Percentiles rank a stretch among this genome's conserved stretches.
Conservation (phyloP, 2,797 vertebrate species). For the Microctenopoma stevenorrisi region DNA sequence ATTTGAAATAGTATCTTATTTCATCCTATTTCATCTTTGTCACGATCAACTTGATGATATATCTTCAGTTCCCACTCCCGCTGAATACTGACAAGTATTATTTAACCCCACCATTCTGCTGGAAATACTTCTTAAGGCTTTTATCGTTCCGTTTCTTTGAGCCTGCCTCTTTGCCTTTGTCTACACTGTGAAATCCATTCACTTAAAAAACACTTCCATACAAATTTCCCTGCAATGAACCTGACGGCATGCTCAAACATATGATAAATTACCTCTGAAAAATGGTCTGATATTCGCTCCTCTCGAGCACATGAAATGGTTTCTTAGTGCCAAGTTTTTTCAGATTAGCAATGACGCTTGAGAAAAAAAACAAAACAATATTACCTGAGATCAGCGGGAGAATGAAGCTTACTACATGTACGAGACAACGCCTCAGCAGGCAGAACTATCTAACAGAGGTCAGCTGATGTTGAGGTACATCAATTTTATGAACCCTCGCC, state of each 20-base stretch:
- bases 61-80: slow-evolving; percentile 24
- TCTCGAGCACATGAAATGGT: slow-evolving; percentile 42
- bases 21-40: slow-evolving; percentile 20
- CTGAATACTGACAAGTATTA: slow-evolving; percentile 54
- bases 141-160: slow-evolving; percentile 34
- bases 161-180: slow-evolving; percentile 14
- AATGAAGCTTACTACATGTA: slow-evolving; percentile 20
- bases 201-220: slow-evolving; percentile 32
- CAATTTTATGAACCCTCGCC: slow-evolving; percentile 70
- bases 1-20: slow-evolving; percentile 40
- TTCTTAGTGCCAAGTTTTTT: background rate
- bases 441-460: slow-evolving; percentile 61
- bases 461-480: slow-evolving; percentile 75
- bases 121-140: slow-evolving; percentile 38
- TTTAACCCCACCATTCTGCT: slow-evolving; percentile 46
- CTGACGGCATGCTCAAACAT: slow-evolving; percentile 33
- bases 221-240: slow-evolving; percentile 39
- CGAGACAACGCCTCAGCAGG: slow-evolving; percentile 42
- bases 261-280: slow-evolving; percentile 41
- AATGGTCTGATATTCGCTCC: slow-evolving; percentile 22
- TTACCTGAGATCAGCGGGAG: slow-evolving; percentile 17
- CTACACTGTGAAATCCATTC: slow-evolving; percentile 49
- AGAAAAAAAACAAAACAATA: slow-evolving; percentile 1
- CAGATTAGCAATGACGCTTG: slow-evolving; percentile 6
- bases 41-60: slow-evolving; percentile 39